Conservation (phyloP, 2,888 invertebrate species). For the Tachina fera region DNA sequence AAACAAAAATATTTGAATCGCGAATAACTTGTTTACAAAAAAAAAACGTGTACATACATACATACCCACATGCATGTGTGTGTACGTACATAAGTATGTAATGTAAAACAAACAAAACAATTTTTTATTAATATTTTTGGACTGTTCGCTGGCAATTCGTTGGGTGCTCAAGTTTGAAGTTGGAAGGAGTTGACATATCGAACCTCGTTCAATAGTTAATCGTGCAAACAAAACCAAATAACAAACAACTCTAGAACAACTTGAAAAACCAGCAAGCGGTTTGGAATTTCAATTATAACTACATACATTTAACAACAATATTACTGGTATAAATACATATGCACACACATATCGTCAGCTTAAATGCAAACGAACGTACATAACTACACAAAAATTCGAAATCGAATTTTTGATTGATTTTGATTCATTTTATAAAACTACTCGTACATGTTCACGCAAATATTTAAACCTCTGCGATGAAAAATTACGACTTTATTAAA, state of each 20-base stretch:
- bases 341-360: neutral
- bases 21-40: constrained; percentile 33
- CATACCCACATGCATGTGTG: too few species aligned
- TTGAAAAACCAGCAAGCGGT: constrained; percentile 65
- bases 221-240: constrained; percentile 38
- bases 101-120: constrained; percentile 15
- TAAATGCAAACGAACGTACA: too few species aligned
- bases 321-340: neutral
- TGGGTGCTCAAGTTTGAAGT: constrained; percentile 44
- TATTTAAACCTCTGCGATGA: too few species aligned
- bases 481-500: too few species aligned
- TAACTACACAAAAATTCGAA: too few species aligned
- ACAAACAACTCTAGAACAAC: constrained; percentile 64
- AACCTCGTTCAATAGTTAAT: constrained; percentile 47
- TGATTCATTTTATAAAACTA: too few species aligned
- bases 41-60: neutral
- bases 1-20: constrained; percentile 59
- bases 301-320: constrained; percentile 49
- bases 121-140: neutral
- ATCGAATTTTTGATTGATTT: too few species aligned
- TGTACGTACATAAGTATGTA: too few species aligned
- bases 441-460: too few species aligned
- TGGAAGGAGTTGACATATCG: constrained; percentile 52
- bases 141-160: constrained; percentile 17
- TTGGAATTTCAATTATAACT: constrained; percentile 71